Evolutionary conservation across 2,888 invertebrate species (phyloP).

Genomic region (Temnothorax rugatulus): DNA sequence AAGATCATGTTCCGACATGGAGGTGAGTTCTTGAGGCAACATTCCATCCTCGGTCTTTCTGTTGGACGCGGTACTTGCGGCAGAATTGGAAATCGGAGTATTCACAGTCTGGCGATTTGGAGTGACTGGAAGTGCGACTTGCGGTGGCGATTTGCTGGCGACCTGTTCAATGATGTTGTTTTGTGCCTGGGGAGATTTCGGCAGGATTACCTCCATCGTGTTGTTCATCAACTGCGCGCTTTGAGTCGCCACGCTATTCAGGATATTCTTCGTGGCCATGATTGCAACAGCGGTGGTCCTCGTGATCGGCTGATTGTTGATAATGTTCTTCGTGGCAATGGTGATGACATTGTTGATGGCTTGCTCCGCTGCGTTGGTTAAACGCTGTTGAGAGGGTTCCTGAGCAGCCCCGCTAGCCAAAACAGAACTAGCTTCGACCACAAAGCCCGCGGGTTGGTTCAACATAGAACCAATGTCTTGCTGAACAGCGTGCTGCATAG

Average conservation of each 20-base stretch:
- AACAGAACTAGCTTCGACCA: slow-evolving; percentile 84
- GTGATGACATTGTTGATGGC: slow-evolving; percentile 85
- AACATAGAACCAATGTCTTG: slow-evolving; percentile 85
- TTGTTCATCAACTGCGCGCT: slow-evolving; percentile 85
- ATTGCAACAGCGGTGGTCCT: slow-evolving; percentile 86
- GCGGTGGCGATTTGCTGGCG: slow-evolving; percentile 80
- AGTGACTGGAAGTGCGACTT: slow-evolving; percentile 74
- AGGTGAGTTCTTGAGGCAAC: slow-evolving; percentile 92
- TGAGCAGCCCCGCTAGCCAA: slow-evolving; percentile 84
- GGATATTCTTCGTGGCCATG: slow-evolving; percentile 85
- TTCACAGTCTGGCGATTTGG: slow-evolving; percentile 86
- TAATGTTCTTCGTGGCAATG: slow-evolving; percentile 84
- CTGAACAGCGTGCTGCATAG: slow-evolving; percentile 85
- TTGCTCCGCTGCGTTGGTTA: slow-evolving; percentile 84
- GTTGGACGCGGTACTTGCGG: slow-evolving; percentile 87
- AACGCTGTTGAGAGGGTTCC: slow-evolving; percentile 83
- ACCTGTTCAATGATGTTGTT: slow-evolving; percentile 83
- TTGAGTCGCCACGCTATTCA: slow-evolving; percentile 84
- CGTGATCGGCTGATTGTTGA: slow-evolving; percentile 84
- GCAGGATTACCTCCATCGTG: slow-evolving; percentile 84
- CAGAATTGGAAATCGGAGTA: slow-evolving; percentile 87
- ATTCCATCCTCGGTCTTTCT: slow-evolving; percentile 87
- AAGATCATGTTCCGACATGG: slow-evolving; percentile 95
- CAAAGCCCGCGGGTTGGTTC: slow-evolving; percentile 83
- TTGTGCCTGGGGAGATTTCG: slow-evolving; percentile 81